These are phyloP conservation scores for Tetraneura akinire DNA, from an alignment of 1,140 invertebrate species.

Conservation along the genomic window DNA sequence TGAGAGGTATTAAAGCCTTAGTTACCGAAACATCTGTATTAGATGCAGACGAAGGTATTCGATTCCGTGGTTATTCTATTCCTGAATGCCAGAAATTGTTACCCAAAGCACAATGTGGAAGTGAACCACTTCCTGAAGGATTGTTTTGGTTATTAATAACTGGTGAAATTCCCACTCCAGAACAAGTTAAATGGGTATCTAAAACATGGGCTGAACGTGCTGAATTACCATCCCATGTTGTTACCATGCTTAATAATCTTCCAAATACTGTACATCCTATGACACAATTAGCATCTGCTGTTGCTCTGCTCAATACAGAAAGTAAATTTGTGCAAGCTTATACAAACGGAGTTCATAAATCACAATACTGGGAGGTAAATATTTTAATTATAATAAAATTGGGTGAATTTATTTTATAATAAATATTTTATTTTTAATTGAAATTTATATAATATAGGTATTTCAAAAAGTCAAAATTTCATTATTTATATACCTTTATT, in stretches of 20 bases:
- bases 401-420: too few species aligned
- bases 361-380: constrained; percentile 84
- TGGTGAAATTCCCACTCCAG: constrained; percentile 84
- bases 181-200: constrained; percentile 80
- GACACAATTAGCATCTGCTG: constrained; percentile 91
- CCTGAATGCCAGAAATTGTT: constrained; percentile 91
- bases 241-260: constrained; percentile 93
- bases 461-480: too few species aligned
- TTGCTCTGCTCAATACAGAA: constrained; percentile 90
- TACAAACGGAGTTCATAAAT: constrained; percentile 79
- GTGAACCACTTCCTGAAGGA: constrained; percentile 91
- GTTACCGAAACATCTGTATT: constrained; percentile 95
- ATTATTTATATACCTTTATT: too few species aligned
- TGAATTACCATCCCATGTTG: constrained; percentile 88
- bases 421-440: too few species aligned
- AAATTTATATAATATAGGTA: too few species aligned
- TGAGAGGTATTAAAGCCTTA: constrained; percentile 93
- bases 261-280: constrained; percentile 93
- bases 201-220: constrained; percentile 90
- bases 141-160: constrained; percentile 95
- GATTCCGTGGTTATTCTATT: constrained; percentile 93
- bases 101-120: constrained; percentile 82
- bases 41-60: constrained; percentile 92
- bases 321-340: constrained; percentile 94
- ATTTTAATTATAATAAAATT: constrained; percentile 5